Evolutionary conservation across 2,113 vertebrate species (phyloP).

Genomic region (Alosa alosa): DNA sequence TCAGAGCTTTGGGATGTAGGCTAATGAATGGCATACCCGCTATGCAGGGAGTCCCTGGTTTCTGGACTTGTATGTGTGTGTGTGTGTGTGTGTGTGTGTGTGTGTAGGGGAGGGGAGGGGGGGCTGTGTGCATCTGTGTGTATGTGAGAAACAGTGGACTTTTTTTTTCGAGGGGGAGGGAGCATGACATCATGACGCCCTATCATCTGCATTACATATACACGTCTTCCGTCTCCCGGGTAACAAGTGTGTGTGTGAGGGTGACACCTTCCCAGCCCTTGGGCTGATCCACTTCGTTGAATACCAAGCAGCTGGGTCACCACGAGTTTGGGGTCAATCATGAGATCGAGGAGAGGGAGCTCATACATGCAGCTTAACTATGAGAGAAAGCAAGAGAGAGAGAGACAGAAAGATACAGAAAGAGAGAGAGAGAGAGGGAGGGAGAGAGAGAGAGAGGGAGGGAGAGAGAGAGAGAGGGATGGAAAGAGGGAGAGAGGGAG

Average conservation of each 20-base stretch:
- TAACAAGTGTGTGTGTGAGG: not conserved
- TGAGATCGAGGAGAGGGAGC: too few species aligned
- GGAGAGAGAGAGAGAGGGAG: too few species aligned
- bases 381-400: too few species aligned
- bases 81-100: conserved; percentile 2
- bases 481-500: not conserved
- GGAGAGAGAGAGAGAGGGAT: not conserved
- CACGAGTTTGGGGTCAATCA: too few species aligned
- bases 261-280: not conserved
- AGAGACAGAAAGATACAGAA: too few species aligned
- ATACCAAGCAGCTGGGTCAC: too few species aligned
- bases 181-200: not conserved
- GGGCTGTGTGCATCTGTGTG: not conserved
- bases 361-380: too few species aligned
- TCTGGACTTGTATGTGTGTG: not conserved
- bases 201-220: not conserved
- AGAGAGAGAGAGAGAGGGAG: too few species aligned
- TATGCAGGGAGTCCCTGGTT: not conserved
- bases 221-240: not conserved
- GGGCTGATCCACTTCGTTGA: not conserved
- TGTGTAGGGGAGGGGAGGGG: too few species aligned
- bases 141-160: not conserved
- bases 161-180: not conserved
- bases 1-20: not conserved
- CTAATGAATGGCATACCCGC: not conserved